Conservation (phyloP, 92 coral and sea anemone genomes). For the Parazoanthus darwini region DNA sequence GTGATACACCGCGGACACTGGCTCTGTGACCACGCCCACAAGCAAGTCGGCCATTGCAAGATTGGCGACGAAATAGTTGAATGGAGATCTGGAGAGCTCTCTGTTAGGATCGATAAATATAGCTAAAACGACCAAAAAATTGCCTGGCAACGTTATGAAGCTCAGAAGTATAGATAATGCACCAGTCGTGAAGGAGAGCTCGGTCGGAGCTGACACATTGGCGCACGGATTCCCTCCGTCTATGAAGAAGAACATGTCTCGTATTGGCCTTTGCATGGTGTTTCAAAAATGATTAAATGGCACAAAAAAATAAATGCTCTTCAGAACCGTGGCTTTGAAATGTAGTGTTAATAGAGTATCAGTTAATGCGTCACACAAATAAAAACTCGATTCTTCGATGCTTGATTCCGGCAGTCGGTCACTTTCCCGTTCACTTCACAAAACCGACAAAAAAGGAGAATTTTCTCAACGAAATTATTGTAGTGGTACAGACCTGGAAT, state of each 20-base stretch:
- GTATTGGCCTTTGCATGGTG: conserved; percentile 33
- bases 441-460: not conserved
- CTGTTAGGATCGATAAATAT: conserved; percentile 78
- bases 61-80: conserved; percentile 75
- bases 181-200: conserved; percentile 77
- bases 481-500: not conserved
- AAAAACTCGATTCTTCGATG: too few species aligned
- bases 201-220: conserved; percentile 63
- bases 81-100: conserved; percentile 71
- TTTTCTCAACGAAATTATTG: not conserved
- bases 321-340: too few species aligned
- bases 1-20: conserved; percentile 77
- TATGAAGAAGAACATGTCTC: conserved; percentile 51
- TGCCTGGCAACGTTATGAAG: conserved; percentile 83
- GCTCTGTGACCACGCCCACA: conserved; percentile 95
- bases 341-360: not conserved
- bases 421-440: not conserved
- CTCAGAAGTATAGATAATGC: conserved; percentile 68
- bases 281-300: not conserved
- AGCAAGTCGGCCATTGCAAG: conserved; percentile 79
- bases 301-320: not conserved
- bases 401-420: not conserved
- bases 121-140: conserved; percentile 80
- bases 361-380: not conserved
- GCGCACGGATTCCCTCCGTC: conserved; percentile 55